Evolutionary conservation across 2,888 invertebrate species (phyloP), one percentile per base, ranked within the genome.

Genomic region (Macaria liturata): DNA sequence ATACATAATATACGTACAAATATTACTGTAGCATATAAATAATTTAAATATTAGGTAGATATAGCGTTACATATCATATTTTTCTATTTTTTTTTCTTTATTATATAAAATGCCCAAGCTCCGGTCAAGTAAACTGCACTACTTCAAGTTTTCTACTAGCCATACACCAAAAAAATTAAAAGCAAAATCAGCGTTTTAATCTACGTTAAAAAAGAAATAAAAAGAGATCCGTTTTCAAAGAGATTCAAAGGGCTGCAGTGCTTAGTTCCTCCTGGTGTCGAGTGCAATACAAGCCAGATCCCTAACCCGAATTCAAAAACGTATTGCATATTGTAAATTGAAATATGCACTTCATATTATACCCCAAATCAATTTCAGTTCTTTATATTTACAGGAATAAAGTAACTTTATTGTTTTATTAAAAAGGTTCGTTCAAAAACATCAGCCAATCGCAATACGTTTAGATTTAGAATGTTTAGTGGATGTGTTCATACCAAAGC

Each of bases 401-500:
- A 20, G 20, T 20, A 20, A 20, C 20, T 20, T 20, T 20, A 20
- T 20, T 20, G 20, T 20, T 20, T 20, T 20, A 20, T 20, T 20
- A 20, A 20, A 20, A 20, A 20, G 20, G 20, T 20, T 20, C 20
- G 20, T 20, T 20, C 20, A 20, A 20, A 20, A 20, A 20, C 20
- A 20, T 1, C 20, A 3, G 61, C 72, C 78, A 81, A 77, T 71
- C 71, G 81, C 84, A 82, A 80, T 78, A 77, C 71, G 69, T 71
- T 67, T 30, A 31, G 9, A 9, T 8, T 9, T 42, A 6, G 34
- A 40, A 57, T 45, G 9, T 58, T 67, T 54, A 70, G 67, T 32
- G 43, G 64, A 66, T 66, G 69, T 70, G 66, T 76, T 76, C 92
- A 90, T 92, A 92, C 92, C 92, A 77, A 92, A 92, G 81, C 91